Conservation (phyloP, 1,140 invertebrate genomes). For the Micrasema minimum region DNA sequence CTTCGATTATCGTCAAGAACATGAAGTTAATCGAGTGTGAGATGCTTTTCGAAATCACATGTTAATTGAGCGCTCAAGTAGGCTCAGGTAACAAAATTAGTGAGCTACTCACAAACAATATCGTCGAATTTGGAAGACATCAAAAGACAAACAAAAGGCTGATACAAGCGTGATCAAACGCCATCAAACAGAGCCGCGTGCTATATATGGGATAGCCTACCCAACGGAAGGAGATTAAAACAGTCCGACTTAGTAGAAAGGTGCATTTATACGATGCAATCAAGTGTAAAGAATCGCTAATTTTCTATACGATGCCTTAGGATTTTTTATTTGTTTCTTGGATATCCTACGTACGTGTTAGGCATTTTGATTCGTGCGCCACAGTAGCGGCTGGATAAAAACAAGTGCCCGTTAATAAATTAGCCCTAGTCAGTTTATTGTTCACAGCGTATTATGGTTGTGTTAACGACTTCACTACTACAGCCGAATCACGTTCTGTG, state of each 20-base stretch:
- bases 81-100: constrained; percentile 14
- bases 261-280: neutral
- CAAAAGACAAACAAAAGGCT: neutral
- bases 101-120: constrained; percentile 6
- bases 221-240: neutral
- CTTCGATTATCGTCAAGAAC: no score
- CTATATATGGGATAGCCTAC: neutral
- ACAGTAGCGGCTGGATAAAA: constrained; percentile 28
- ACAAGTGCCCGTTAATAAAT: constrained; percentile 39
- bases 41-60: neutral
- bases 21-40: no score
- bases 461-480: constrained; percentile 29
- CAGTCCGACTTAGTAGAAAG: neutral
- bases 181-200: constrained; percentile 29
- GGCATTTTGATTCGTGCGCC: constrained; percentile 30
- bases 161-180: constrained; percentile 31
- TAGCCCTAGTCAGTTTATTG: constrained; percentile 31
- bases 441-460: constrained; percentile 36
- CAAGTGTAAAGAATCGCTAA: no score
- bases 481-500: constrained; percentile 28
- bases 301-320: neutral
- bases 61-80: neutral
- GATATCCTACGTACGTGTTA: neutral
- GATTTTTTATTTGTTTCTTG: neutral
- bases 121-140: constrained; percentile 9